These are phyloP conservation scores for Thyatira batis DNA, from an alignment of 2,888 invertebrate species.

Conservation along the genomic window DNA sequence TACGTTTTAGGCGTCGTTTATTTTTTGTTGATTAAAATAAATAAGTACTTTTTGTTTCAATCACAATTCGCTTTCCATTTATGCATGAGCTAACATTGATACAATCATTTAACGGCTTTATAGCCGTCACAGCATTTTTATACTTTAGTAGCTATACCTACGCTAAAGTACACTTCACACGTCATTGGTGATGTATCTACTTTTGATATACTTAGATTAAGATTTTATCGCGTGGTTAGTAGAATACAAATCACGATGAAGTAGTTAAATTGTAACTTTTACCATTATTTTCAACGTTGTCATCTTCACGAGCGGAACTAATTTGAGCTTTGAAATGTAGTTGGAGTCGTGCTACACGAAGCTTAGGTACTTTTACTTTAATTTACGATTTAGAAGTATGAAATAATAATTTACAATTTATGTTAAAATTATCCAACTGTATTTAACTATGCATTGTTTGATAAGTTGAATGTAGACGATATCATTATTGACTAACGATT, in stretches of 20 bases:
- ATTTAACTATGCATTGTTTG: background rate
- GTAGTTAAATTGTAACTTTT: slow-evolving; percentile 16
- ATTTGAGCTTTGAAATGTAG: slow-evolving; percentile 32
- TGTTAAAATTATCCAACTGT: background rate
- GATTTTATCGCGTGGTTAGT: background rate
- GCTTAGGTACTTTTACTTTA: slow-evolving; percentile 38
- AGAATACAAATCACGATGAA: background rate
- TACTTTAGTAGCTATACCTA: too few relatives aligned
- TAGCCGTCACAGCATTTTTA: too few relatives aligned
- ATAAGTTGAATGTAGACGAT: background rate
- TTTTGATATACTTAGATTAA: background rate
- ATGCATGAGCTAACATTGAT: background rate
- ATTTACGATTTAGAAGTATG: slow-evolving; percentile 8
- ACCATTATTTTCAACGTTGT: slow-evolving; percentile 8
- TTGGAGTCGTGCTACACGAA: slow-evolving; percentile 38
- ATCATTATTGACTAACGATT: too few relatives aligned
- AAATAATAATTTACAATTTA: background rate
- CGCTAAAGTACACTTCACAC: background rate
- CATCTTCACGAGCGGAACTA: slow-evolving; percentile 44
- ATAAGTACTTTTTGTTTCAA: background rate
- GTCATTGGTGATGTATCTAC: background rate
- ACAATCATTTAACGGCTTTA: too few relatives aligned
- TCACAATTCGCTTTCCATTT: too few relatives aligned
- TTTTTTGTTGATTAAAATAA: background rate
- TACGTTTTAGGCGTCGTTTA: background rate